Evolutionary conservation across 2,797 vertebrate genomes (phyloP).

Genomic region (Hypotaenidia okinawae): DNA sequence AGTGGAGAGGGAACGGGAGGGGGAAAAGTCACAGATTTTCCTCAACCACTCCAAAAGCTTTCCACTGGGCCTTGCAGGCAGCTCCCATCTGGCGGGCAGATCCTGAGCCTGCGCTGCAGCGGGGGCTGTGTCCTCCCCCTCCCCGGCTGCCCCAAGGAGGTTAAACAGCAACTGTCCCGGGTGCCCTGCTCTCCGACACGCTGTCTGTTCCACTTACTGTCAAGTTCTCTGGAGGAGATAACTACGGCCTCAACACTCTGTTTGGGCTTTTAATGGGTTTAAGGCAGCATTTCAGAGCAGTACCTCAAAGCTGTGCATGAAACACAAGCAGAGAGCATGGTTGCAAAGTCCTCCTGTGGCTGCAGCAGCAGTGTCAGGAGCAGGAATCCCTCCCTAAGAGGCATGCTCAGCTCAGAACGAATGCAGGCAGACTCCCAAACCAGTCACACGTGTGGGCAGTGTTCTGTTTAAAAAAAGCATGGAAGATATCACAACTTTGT

Average conservation of each 20-base stretch:
- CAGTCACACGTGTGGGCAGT: neutral
- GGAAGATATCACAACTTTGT: neutral
- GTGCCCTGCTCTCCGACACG: accelerated
- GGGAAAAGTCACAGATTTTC: neutral
- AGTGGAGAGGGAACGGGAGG: neutral
- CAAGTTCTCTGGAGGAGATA: neutral
- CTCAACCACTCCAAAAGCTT: neutral
- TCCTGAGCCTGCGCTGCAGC: neutral
- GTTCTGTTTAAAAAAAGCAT: neutral
- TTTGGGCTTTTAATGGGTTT: neutral
- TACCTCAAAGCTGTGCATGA: neutral
- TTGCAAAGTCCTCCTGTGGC: accelerated
- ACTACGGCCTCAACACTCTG: neutral
- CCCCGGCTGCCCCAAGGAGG: neutral
- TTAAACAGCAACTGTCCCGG: neutral
- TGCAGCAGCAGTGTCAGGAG: neutral
- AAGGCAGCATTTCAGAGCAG: neutral
- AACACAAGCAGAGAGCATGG: neutral
- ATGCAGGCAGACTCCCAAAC: neutral
- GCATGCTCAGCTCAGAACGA: neutral
- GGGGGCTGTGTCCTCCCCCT: neutral
- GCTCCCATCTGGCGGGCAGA: constrained; percentile 60
- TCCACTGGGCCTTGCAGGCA: constrained; percentile 18
- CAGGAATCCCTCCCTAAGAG: neutral
- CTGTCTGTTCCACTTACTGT: neutral